Evolutionary conservation across 1,140 invertebrate species (phyloP).

Genomic region (Lepidotrigona ventralis): DNA sequence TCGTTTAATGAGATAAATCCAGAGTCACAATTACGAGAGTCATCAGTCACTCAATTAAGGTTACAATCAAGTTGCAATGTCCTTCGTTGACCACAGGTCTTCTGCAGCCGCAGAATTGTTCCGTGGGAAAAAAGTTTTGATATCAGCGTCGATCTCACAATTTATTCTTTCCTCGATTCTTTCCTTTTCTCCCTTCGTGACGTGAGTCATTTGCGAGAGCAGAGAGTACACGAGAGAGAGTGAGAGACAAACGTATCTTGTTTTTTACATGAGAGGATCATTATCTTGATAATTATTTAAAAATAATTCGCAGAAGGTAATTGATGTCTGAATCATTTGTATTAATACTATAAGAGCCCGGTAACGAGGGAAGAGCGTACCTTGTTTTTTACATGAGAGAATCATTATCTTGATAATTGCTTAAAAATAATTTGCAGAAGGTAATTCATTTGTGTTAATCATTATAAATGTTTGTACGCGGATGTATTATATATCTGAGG

Average conservation of each 20-base stretch:
- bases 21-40: conserved; percentile 1
- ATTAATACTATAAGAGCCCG: not conserved
- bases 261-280: not conserved
- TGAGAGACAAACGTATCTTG: not conserved
- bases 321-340: not conserved
- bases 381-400: not conserved
- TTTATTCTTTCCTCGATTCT: not conserved
- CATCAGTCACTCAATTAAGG: conserved; percentile 12
- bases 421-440: not conserved
- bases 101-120: not conserved
- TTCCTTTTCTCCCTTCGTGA: not conserved
- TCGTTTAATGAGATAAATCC: conserved; percentile 1
- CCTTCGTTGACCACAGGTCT: not conserved
- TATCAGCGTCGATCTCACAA: not conserved
- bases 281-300: not conserved
- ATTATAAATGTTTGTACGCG: not conserved
- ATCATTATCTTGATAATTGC: not conserved
- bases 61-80: not conserved
- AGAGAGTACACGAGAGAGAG: not conserved
- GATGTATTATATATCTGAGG: not conserved
- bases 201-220: not conserved
- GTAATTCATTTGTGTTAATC: not conserved
- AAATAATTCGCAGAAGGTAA: not conserved
- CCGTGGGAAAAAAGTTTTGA: not conserved
- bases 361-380: not conserved